phyloP scores from a whole-genome alignment of 1,140 invertebrate species.

The Musca vetustissima region DNA sequence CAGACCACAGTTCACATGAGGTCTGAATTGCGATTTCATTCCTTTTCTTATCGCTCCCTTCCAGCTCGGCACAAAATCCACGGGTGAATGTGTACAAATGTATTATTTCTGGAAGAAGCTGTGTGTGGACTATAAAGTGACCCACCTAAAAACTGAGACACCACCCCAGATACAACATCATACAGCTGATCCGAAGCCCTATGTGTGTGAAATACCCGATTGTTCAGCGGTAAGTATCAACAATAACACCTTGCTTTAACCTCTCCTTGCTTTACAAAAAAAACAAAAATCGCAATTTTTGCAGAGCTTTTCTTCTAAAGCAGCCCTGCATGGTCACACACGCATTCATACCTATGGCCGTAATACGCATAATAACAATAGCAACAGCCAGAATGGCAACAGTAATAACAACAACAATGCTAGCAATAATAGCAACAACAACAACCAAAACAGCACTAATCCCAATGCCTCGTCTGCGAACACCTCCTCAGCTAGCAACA shows the following conservation, averaged over 20 bases:
- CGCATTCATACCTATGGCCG: conserved; percentile 64
- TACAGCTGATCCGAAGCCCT: conserved; percentile 55
- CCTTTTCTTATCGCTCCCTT: conserved; percentile 45
- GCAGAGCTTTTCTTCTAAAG: conserved; percentile 79
- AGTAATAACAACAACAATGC: conserved; percentile 1
- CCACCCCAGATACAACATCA: conserved; percentile 2
- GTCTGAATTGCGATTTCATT: too few relatives aligned
- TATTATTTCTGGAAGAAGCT: conserved; percentile 99
- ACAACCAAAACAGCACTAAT: conserved; percentile 23
- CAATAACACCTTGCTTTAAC: background rate
- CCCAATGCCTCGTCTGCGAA: conserved; percentile 16
- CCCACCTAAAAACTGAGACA: conserved; percentile 41
- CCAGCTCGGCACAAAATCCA: conserved; percentile 82
- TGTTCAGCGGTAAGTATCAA: conserved; percentile 67
- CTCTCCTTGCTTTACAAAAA: background rate
- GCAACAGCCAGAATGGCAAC: conserved; percentile 38
- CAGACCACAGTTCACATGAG: too few relatives aligned
- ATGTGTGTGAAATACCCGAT: conserved; percentile 67
- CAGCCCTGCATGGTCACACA: conserved; percentile 75
- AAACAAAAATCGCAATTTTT: conserved; percentile 41
- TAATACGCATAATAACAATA: too few relatives aligned
- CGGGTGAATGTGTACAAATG: conserved; percentile 94
- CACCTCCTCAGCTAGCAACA: background rate
- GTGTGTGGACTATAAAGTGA: conserved; percentile 75
- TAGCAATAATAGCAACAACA: background rate